These are phyloP conservation scores for Bombus balteatus DNA, from an alignment of 1,140 invertebrate genomes.

Conservation along the genomic window DNA sequence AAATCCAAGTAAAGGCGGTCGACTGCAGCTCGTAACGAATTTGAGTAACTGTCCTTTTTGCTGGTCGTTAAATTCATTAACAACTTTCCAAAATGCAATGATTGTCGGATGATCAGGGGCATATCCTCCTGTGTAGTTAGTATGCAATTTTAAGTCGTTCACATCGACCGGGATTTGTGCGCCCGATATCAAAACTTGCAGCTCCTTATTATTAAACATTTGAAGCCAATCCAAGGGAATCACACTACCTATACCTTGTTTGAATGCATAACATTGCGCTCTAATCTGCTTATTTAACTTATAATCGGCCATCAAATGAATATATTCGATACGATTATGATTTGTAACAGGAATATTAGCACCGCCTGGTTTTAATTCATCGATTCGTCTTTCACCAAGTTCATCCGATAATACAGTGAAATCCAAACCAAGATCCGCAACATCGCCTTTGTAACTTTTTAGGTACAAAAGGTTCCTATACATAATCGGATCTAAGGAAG, in stretches of 20 bases:
- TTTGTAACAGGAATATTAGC: conserved; percentile 94
- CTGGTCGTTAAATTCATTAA: conserved; percentile 91
- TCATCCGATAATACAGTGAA: conserved; percentile 96
- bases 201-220: conserved; percentile 97
- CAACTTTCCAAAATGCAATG: conserved; percentile 92
- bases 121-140: conserved; percentile 94
- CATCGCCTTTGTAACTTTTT: conserved; percentile 91
- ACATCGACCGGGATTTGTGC: conserved; percentile 96
- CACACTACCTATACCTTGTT: conserved; percentile 93
- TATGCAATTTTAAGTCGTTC: conserved; percentile 92
- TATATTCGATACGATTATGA: conserved; percentile 97
- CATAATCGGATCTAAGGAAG: conserved; percentile 95
- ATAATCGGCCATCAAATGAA: conserved; percentile 97
- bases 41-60: conserved; percentile 94
- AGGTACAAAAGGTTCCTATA: conserved; percentile 95
- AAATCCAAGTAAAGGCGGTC: conserved; percentile 98
- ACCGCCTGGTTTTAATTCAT: conserved; percentile 95
- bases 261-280: conserved; percentile 92
- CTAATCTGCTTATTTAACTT: conserved; percentile 97
- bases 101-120: conserved; percentile 90
- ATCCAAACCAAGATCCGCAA: conserved; percentile 93
- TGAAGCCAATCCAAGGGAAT: conserved; percentile 95
- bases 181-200: conserved; percentile 97
- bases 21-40: conserved; percentile 98
- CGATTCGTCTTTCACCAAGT: conserved; percentile 93